Base-by-base conservation (phyloP, 2,888 invertebrate species). In the Limenitis camilla region DNA sequence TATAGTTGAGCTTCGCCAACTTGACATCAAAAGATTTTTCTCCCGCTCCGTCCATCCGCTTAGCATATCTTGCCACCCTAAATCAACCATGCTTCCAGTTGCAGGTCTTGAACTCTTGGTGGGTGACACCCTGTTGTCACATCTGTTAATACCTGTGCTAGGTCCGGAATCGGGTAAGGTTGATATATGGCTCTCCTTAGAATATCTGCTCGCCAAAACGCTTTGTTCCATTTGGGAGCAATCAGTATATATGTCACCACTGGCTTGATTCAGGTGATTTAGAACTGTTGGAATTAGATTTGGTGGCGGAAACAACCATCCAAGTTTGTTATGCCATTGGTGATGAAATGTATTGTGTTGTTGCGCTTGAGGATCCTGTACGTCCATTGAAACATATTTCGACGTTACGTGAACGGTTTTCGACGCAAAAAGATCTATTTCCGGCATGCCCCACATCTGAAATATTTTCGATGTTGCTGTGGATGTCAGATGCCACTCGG, bases 291-390 rank as follows among this genome's bases (percentile, higher is more conserved):
- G 68, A 1, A 69, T 53, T 7, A 64, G 42, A 6, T 11, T 40
- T 9, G 68, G 71, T 5, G 70, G 71, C 2, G 71, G 68, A 44
- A 71, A 70, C 6, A 68, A 49, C 54, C 69, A 71, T 0, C 52
- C 67, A 28, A 65, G 48, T 0, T 49, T 41, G 38, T 44, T 66
- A 2, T 53, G 8, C 64, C 67, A 67, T 2, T 2, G 40, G 10
- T 55, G 59, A 56, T 63, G 63, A 62, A 68, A 68, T 0, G 67
- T 65, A 38, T 66, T 58, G 53, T 49, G 52, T 38, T 44, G 52
- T 6, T 8, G 41, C 6, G 33, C 40, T 8, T 28, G 6, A 5
- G 9, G 10, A 29, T 57, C 53, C 27, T 4, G 36, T n/a, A 9
- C 32, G 32, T 57, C 53, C 19, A 40, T 6, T 1, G 49, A 38